phyloP scores from a whole-genome alignment of 2,113 vertebrate genomes.

The Alethe castanea region DNA sequence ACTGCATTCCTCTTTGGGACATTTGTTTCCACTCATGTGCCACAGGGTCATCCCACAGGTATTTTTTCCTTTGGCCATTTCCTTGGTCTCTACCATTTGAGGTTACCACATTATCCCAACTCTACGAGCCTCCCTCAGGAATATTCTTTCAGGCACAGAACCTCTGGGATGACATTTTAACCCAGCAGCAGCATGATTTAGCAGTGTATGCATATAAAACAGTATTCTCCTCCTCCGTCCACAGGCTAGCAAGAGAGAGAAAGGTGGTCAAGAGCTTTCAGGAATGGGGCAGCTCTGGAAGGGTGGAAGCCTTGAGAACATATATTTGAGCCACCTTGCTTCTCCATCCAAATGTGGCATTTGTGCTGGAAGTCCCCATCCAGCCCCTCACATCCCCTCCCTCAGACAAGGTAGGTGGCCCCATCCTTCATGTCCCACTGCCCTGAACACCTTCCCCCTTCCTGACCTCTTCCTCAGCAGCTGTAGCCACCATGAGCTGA shows the following conservation, averaged over 20 bases:
- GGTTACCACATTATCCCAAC: neutral
- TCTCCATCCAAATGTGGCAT: neutral
- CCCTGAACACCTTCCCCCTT: neutral
- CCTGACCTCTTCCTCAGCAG: neutral
- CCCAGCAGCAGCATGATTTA: neutral
- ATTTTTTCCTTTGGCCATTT: neutral
- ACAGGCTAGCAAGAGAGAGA: neutral
- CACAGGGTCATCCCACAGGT: neutral
- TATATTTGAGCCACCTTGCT: neutral
- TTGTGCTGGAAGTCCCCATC: neutral
- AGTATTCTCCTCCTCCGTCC: neutral
- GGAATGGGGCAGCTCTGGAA: neutral
- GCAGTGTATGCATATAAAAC: fast-evolving
- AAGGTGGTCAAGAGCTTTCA: neutral
- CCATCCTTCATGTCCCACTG: neutral
- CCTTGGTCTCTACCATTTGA: neutral
- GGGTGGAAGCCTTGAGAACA: neutral
- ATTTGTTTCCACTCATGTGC: neutral
- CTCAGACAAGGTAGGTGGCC: neutral
- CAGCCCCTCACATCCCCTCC: neutral
- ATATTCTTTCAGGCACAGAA: neutral
- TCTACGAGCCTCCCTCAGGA: neutral
- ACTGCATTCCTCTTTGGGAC: neutral
- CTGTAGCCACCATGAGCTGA: fast-evolving
- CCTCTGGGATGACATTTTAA: neutral